A percentile compares a stretch with the other conserved stretches of the same genome.
Conservation (phyloP, 92 coral and sea anemone genomes). For the Phenganax subtilis region DNA sequence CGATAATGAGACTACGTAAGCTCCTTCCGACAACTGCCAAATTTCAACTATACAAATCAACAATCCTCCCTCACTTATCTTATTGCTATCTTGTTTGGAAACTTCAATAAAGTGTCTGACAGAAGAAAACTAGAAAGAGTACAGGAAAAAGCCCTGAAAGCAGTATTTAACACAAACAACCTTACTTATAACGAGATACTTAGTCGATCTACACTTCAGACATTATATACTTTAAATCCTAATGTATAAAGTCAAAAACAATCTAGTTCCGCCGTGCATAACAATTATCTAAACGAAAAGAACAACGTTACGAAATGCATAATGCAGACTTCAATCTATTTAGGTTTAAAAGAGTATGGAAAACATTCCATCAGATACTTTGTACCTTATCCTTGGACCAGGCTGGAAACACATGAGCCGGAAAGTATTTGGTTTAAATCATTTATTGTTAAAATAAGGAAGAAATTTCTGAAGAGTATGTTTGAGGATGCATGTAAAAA, state of each 20-base stretch:
- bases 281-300: too few relatives aligned
- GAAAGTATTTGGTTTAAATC: background rate
- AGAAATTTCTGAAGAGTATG: background rate
- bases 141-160: background rate
- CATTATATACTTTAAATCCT: background rate
- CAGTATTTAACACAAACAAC: background rate
- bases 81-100: background rate
- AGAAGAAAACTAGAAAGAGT: slow-evolving; percentile 3
- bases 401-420: too few relatives aligned
- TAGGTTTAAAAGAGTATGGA: too few relatives aligned
- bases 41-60: too few relatives aligned
- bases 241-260: background rate
- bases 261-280: too few relatives aligned
- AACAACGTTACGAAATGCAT: too few relatives aligned
- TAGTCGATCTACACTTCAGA: background rate
- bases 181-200: background rate
- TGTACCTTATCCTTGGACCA: too few relatives aligned
- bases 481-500: background rate
- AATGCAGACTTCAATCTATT: too few relatives aligned
- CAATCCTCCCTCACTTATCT: background rate
- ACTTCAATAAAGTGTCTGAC: background rate
- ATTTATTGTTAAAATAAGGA: background rate
- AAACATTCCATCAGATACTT: too few relatives aligned
- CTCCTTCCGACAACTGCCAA: too few relatives aligned
- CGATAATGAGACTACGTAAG: too few relatives aligned